These are phyloP conservation scores for Dynastes maya DNA, from an alignment of 2,888 invertebrate species.

Conservation along the genomic window DNA sequence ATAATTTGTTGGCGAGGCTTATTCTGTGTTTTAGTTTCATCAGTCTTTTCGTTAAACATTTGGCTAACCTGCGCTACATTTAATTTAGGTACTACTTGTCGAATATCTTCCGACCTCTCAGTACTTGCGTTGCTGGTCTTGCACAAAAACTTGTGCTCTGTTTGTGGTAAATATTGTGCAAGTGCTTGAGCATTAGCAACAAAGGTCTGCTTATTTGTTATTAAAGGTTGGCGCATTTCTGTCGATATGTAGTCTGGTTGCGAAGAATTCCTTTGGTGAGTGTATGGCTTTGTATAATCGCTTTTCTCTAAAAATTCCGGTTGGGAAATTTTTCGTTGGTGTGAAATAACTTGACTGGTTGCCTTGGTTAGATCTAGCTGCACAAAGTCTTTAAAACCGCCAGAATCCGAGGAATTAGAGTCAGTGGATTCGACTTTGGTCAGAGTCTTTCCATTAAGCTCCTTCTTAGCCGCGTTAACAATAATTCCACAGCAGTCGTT, in stretches of 20 bases:
- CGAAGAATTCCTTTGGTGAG: slow-evolving; percentile 66
- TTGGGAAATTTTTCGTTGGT: slow-evolving; percentile 67
- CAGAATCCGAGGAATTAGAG: slow-evolving; percentile 70
- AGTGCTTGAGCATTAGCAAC: slow-evolving; percentile 68
- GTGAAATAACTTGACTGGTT: slow-evolving; percentile 55
- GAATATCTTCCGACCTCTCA: slow-evolving; percentile 53
- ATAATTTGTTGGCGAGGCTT: slow-evolving; percentile 61
- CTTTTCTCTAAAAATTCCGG: slow-evolving; percentile 63
- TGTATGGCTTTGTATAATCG: slow-evolving; percentile 60
- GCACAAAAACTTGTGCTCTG: slow-evolving; percentile 63
- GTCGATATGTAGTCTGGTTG: slow-evolving; percentile 60
- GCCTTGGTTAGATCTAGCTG: slow-evolving; percentile 64
- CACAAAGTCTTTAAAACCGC: slow-evolving; percentile 70
- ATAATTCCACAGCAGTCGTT: slow-evolving; percentile 71
- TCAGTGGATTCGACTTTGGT: slow-evolving; percentile 69
- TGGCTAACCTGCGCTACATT: slow-evolving; percentile 54
- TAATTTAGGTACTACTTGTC: slow-evolving; percentile 53
- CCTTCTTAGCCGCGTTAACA: slow-evolving; percentile 65
- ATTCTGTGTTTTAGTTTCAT: slow-evolving; percentile 59
- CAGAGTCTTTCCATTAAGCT: slow-evolving; percentile 65
- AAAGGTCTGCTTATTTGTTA: slow-evolving; percentile 61
- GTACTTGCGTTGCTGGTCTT: slow-evolving; percentile 36
- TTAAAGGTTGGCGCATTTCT: slow-evolving; percentile 59
- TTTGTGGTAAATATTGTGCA: slow-evolving; percentile 67
- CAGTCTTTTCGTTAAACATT: slow-evolving; percentile 58